phyloP scores from a whole-genome alignment of 2,797 vertebrate genomes.

The Odontamblyopus rebecca region DNA sequence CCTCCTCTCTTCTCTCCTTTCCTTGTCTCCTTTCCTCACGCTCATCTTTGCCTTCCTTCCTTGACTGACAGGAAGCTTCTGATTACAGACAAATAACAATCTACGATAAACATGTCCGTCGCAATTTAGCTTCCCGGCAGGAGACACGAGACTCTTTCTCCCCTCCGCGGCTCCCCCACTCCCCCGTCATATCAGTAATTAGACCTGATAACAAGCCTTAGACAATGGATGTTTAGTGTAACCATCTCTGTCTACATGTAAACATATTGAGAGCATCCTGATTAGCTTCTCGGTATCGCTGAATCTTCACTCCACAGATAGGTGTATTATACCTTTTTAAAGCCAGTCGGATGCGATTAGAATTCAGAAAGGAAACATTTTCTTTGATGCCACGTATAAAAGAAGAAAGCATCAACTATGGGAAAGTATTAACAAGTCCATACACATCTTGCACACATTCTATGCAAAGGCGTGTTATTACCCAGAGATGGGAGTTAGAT shows the following conservation, averaged over 20 bases:
- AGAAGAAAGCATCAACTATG: conserved; percentile 27
- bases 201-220: conserved; percentile 49
- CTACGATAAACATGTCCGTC: conserved; percentile 54
- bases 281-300: conserved; percentile 55
- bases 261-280: conserved; percentile 57
- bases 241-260: conserved; percentile 58
- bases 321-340: conserved; percentile 37
- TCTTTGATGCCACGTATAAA: conserved; percentile 60
- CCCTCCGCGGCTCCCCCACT: conserved; percentile 2
- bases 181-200: conserved; percentile 56
- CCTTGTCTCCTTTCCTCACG: background rate
- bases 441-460: conserved; percentile 11
- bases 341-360: conserved; percentile 54
- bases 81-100: conserved; percentile 70
- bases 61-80: conserved; percentile 65
- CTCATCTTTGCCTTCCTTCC: conserved; percentile 33
- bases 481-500: background rate
- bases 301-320: conserved; percentile 45
- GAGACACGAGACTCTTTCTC: conserved; percentile 30
- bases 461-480: conserved; percentile 34
- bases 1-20: conserved; percentile 16
- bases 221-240: conserved; percentile 56
- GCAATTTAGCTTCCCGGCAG: conserved; percentile 47
- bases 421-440: conserved; percentile 28
- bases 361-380: conserved; percentile 57